These are phyloP conservation scores for Actenoides hombroni DNA, from an alignment of 2,113 vertebrate genomes.

Conservation along the genomic window DNA sequence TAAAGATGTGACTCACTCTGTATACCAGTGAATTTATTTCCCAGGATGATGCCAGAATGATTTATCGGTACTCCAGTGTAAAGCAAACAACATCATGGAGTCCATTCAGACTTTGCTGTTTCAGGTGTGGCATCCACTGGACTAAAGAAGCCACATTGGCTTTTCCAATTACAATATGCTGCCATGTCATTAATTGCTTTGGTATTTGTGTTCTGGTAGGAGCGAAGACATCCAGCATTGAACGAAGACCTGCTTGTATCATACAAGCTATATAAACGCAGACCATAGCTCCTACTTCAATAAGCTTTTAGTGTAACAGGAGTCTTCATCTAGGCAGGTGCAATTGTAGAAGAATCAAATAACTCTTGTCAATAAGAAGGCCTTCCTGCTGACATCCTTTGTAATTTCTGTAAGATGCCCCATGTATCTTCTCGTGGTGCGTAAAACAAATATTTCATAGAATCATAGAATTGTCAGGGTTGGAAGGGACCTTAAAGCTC, in stretches of 20 bases:
- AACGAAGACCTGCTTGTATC: not conserved
- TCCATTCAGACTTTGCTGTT: not conserved
- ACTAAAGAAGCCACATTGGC: not conserved
- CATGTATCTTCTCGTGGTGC: not conserved
- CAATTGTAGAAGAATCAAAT: not conserved
- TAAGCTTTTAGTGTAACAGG: not conserved
- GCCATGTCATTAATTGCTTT: not conserved
- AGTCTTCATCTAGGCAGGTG: not conserved
- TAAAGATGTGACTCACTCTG: not conserved
- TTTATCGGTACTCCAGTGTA: not conserved
- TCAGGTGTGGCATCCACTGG: not conserved
- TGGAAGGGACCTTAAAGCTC: too few relatives aligned
- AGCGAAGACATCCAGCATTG: not conserved
- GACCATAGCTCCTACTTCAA: not conserved
- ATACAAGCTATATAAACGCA: rapidly evolving
- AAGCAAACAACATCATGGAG: not conserved
- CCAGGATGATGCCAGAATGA: not conserved
- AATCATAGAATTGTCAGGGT: too few relatives aligned
- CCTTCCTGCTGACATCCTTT: not conserved
- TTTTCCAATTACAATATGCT: not conserved
- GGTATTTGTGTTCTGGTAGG: not conserved
- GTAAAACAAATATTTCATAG: not conserved
- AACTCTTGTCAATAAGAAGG: too few relatives aligned
- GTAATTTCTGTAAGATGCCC: not conserved
- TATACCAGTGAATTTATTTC: not conserved